phyloP scores from a whole-genome alignment of 1,140 invertebrate species.

The Caenorhabditis remanei region DNA sequence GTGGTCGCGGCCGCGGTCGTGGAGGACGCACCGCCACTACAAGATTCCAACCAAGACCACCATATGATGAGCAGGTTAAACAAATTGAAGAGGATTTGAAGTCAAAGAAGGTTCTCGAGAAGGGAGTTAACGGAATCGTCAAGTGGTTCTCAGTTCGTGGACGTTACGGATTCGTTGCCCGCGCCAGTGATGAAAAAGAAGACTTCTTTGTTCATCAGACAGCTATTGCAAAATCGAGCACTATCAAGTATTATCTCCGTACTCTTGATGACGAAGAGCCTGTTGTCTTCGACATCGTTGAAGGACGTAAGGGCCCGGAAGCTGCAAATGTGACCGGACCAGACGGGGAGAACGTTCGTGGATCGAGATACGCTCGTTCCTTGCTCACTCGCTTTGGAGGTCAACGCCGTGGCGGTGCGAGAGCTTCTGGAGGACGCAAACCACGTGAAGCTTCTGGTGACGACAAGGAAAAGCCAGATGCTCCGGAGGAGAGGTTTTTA shows the following conservation, averaged over 20 bases:
- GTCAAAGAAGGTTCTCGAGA: conserved; percentile 38
- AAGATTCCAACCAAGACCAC: conserved; percentile 30
- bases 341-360: conserved; percentile 60
- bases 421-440: neutral
- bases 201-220: conserved; percentile 64
- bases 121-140: conserved; percentile 20
- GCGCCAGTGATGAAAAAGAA: conserved; percentile 24
- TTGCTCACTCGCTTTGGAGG: neutral
- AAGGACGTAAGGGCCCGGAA: conserved; percentile 63
- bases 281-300: conserved; percentile 63
- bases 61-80: conserved; percentile 46
- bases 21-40: neutral
- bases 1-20: conserved; percentile 33
- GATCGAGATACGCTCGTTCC: conserved; percentile 41
- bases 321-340: conserved; percentile 67
- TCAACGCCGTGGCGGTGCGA: neutral
- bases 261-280: conserved; percentile 62
- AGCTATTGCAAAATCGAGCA: conserved; percentile 59
- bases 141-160: conserved; percentile 54
- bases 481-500: neutral
- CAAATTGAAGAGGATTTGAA: conserved; percentile 32
- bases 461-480: neutral
- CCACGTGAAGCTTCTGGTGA: neutral
- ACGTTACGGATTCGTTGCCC: conserved; percentile 37
- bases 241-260: conserved; percentile 57